These are phyloP conservation scores for Zenarchopterus dispar DNA, from an alignment of 2,797 vertebrate genomes.

Conservation along the genomic window DNA sequence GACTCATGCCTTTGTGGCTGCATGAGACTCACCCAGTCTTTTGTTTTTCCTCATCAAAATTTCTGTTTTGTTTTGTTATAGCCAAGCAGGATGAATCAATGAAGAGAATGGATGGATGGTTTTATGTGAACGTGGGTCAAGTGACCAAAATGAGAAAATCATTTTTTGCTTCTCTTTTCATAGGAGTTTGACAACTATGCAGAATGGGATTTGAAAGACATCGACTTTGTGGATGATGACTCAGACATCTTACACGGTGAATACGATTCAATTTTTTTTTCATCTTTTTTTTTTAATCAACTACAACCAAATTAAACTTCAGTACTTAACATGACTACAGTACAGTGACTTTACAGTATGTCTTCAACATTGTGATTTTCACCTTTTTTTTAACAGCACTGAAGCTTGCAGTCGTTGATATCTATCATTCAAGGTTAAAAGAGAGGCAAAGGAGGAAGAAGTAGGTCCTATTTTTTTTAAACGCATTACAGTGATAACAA, in stretches of 20 bases:
- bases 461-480: conserved; percentile 80
- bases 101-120: neutral
- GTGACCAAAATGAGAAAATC: neutral
- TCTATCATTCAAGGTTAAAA: conserved; percentile 97
- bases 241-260: conserved; percentile 95
- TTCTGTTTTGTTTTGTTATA: too few relatives aligned
- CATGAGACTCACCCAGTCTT: conserved; percentile 18
- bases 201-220: conserved; percentile 99
- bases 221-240: conserved; percentile 99
- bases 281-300: neutral
- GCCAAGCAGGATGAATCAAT: too few relatives aligned
- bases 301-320: neutral
- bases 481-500: neutral
- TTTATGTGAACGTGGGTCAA: conserved; percentile 5
- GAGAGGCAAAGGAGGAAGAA: conserved; percentile 97
- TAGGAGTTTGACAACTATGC: conserved; percentile 99
- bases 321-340: neutral
- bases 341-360: neutral
- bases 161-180: conserved; percentile 22
- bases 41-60: conserved; percentile 12
- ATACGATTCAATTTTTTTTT: conserved; percentile 41
- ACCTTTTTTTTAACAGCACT: conserved; percentile 83
- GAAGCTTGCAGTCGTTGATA: conserved; percentile 97
- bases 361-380: neutral
- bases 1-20: conserved; percentile 15